Percentiles rank a stretch among this genome's conserved stretches.
Evolutionary conservation across 2,797 vertebrate species (phyloP).

Genomic region (Urosaurus nigricauda): DNA sequence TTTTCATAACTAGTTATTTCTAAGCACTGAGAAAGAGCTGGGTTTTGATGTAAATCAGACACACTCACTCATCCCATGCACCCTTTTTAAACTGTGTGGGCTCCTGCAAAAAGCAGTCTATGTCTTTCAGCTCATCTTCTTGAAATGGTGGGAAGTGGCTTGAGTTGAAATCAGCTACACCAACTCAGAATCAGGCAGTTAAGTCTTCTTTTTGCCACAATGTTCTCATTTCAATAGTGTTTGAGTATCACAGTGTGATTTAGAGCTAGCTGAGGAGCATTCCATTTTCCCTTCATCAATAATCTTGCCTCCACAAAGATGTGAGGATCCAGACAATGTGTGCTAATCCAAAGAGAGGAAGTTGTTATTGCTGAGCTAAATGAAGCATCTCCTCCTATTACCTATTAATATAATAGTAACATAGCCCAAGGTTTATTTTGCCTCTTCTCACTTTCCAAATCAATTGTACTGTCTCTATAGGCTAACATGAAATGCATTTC

Average conservation of each 20-base stretch:
- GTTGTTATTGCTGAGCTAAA: conserved; percentile 28
- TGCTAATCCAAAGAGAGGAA: conserved; percentile 17
- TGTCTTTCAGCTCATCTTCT: background rate
- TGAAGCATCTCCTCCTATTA: background rate
- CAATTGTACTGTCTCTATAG: conserved; percentile 2
- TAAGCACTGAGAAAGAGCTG: background rate
- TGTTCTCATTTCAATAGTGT: background rate
- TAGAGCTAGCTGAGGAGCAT: background rate
- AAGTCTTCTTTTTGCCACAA: background rate
- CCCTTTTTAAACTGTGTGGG: background rate
- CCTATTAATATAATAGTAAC: conserved; percentile 16
- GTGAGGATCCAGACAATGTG: background rate
- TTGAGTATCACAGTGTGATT: conserved; percentile 22
- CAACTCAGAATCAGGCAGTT: background rate
- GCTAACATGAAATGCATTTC: conserved; percentile 37
- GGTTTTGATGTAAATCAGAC: background rate
- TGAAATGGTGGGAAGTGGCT: background rate
- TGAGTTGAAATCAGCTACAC: background rate
- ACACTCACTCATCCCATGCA: background rate
- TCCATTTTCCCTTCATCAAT: background rate
- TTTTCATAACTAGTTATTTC: background rate
- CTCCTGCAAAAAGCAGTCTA: background rate
- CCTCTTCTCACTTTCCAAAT: conserved; percentile 23
- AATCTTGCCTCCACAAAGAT: background rate
- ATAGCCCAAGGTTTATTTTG: conserved; percentile 24